Base-by-base conservation (phyloP, 2,888 invertebrate species). In the Heliconius aoede region DNA sequence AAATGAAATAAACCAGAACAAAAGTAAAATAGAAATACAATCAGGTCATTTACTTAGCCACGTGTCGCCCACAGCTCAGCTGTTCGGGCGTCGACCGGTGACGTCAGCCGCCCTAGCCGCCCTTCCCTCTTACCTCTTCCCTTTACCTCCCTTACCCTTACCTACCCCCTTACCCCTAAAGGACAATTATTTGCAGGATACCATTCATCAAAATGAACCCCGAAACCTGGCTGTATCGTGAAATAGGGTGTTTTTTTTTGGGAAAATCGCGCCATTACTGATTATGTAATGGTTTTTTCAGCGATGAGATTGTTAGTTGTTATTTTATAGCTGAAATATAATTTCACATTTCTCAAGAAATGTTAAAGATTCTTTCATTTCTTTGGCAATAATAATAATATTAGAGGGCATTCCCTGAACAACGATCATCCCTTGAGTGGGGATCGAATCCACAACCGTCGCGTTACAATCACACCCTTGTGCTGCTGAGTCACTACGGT, bases 171-270 rank as follows among this genome's bases (percentile, higher is more conserved):
- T 15, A 36, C 76, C 80, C 83, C 82, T 79, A 80, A 86, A 89
- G 88, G 87, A 89, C 91, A 89, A 91, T 91, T 89, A 91, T 90
- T 90, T 90, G 89, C 91, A 91, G 91, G 87, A 88, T 87, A 85
- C 88, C 88, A 90, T 91, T 90, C 90, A 89, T 91, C 91, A 90
- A 82, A 83, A 60, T 60, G 60, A 60, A 60, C 60, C 74, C 78
- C 80, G 72, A 72, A 79, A 80, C 78, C 80, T 77, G 80, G 78
- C 76, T 78, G 78, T 78, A 80, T 80, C 74, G 76, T 73, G 76
- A 73, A 79, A 76, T 78, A 76, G 78, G 76, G 74, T 69, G 76
- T 75, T 80, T 76, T 68, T 65, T 79, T 79, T 75, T 79, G 72
- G 30, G 36, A 72, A 65, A 76, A 76, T 78, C 68, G 76, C 74